Base-by-base conservation (phyloP, 2,888 invertebrate species). In the Lepidochitona cinerea region DNA sequence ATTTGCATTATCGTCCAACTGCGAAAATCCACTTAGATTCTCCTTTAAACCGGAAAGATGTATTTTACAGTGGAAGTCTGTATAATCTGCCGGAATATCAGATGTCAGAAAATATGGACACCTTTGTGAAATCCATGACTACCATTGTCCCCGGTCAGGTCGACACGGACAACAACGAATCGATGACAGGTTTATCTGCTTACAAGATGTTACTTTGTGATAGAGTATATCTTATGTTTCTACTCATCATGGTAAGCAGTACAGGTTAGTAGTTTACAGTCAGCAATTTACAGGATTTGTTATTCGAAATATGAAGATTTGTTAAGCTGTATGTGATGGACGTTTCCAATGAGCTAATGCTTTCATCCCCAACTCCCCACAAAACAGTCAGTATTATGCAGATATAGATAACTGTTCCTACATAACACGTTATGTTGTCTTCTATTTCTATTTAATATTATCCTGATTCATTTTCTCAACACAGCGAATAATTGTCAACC, bases 61-160 rank as follows among this genome's bases (percentile, higher is more conserved):
- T 97, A 9, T 94, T 98, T 84, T 97, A 97, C 89, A 95, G 96
- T 88, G 96, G 96, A 80, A 95, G 94, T 84, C 90, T 94, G 35
- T 90, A 92, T 64, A 93, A 92, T 81, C 89, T 93, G 68, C 89
- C 90, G 18, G 85, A 86, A 75, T 89, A 86, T 81, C 54, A 78
- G 26, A 37, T 68, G 23, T 73, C 52, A 36, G 70, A 72, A 36
- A 75, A 72, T 41, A 35, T 80, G 68, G 73, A 68, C 68, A 71
- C 75, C 9, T 76, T 75, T 29, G 36, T 76, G 37, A 70, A 73
- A 3, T 69, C 52, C 29, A 71, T 79, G 75, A 77, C 78, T 33
- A 72, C 68, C n/a, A 4, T 64, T 5, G 1, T 26, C 7, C 18
- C 64, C 1, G 29, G 64, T 64, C 29, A 64, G 7, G 29, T 26